Conservation (phyloP, 2,113 vertebrate genomes). For the Haemorhous mexicanus region DNA sequence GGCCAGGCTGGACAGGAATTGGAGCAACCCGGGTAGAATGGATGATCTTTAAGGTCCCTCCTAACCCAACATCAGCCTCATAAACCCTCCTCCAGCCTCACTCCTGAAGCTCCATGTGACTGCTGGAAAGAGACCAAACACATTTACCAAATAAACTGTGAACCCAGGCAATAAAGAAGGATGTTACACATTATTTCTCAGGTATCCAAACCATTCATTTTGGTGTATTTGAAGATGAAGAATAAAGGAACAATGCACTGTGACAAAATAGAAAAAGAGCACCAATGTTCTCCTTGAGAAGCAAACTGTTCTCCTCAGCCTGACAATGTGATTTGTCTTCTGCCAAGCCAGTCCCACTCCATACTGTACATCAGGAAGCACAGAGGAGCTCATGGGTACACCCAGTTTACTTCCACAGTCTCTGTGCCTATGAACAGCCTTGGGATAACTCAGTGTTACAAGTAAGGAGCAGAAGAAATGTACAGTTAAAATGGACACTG, state of each 20-base stretch:
- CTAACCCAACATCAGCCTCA: neutral
- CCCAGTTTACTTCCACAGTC: neutral
- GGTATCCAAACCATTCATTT: neutral
- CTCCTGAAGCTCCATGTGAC: neutral
- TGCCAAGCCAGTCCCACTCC: neutral
- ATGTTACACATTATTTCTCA: neutral
- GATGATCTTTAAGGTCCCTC: neutral
- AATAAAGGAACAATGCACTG: neutral
- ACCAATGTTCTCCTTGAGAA: neutral
- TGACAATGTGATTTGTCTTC: neutral
- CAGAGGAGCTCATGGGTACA: neutral
- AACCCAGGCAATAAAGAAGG: neutral
- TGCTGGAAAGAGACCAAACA: neutral
- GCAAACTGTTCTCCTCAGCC: neutral
- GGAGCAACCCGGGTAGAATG: neutral
- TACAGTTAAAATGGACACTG: neutral
- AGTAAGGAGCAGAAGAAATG: neutral
- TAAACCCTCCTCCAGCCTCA: neutral
- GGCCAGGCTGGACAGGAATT: accelerated
- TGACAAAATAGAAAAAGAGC: neutral
- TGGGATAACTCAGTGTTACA: neutral
- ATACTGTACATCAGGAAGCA: neutral
- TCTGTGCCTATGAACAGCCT: neutral
- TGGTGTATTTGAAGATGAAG: neutral
- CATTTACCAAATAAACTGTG: neutral